phyloP scores from a whole-genome alignment of 1,140 invertebrate species.

The Drosophila jambulina region DNA sequence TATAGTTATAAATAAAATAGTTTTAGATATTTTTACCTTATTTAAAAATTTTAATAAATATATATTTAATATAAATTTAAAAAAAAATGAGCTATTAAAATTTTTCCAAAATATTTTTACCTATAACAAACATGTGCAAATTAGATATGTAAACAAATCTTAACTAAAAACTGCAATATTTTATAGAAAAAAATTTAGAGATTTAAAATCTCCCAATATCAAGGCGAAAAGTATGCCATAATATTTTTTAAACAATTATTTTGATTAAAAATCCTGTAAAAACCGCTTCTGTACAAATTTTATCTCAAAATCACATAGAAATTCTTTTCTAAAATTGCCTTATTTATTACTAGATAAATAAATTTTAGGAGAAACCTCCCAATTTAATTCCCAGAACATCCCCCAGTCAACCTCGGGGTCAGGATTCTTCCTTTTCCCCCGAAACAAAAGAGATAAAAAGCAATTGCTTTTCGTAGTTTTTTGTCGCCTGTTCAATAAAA shows the following conservation, averaged over 20 bases:
- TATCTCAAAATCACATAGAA: neutral
- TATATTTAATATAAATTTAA: neutral
- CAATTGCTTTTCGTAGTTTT: constrained; percentile 51
- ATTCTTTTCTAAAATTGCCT: too few species aligned
- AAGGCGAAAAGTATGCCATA: neutral
- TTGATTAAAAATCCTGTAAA: neutral
- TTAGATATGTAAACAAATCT: neutral
- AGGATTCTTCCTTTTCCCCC: neutral
- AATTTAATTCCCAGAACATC: constrained; percentile 7
- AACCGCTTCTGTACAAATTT: neutral
- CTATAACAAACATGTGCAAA: neutral
- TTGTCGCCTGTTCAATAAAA: constrained; percentile 71
- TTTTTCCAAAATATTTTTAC: neutral
- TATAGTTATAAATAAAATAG: neutral
- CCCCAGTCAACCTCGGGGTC: neutral
- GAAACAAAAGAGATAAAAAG: constrained; percentile 24
- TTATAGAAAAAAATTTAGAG: neutral
- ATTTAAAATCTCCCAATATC: neutral
- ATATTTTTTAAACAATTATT: neutral
- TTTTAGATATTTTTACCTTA: neutral
- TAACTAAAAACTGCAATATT: neutral
- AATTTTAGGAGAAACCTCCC: neutral
- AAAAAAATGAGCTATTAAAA: neutral
- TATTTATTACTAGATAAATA: too few species aligned
- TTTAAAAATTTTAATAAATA: neutral